A percentile compares a stretch with the other conserved stretches of the same genome.
Evolutionary conservation across 2,888 invertebrate genomes (phyloP).

Genomic region (Pterobdella sp.): DNA sequence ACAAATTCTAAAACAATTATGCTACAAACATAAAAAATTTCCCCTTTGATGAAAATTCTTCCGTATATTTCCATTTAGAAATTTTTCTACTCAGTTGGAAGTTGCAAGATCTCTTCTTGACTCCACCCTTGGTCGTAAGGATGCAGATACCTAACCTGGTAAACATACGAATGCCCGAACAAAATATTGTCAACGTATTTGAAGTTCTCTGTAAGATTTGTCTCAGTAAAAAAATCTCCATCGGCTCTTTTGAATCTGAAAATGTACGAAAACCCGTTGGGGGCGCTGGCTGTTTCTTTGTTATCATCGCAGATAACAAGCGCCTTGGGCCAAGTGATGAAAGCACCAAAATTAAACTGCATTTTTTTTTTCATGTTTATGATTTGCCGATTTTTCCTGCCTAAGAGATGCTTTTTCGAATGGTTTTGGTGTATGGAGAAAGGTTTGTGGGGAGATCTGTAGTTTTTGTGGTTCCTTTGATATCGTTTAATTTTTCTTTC

Average conservation of each 20-base stretch:
- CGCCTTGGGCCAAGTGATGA: conserved; percentile 31
- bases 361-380: conserved; percentile 6
- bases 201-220: conserved; percentile 25
- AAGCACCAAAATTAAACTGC: conserved; percentile 22
- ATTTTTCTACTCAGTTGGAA: background rate
- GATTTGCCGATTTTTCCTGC: background rate
- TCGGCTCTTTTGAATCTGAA: conserved; percentile 19
- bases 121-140: conserved; percentile 12
- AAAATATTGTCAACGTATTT: conserved; percentile 31
- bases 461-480: background rate
- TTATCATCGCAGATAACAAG: background rate
- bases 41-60: no score
- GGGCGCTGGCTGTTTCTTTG: background rate
- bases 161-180: conserved; percentile 29
- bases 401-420: background rate
- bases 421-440: background rate
- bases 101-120: conserved; percentile 7
- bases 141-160: conserved; percentile 31
- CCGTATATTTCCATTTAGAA: no score
- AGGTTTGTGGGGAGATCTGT: background rate
- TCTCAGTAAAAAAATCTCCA: conserved; percentile 8
- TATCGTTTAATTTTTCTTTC: background rate
- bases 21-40: no score
- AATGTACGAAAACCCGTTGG: background rate
- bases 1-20: no score